Evolutionary conservation across 2,888 invertebrate species (phyloP), one percentile per base, ranked within the genome.

Genomic region (Cheiracanthium punctorium): DNA sequence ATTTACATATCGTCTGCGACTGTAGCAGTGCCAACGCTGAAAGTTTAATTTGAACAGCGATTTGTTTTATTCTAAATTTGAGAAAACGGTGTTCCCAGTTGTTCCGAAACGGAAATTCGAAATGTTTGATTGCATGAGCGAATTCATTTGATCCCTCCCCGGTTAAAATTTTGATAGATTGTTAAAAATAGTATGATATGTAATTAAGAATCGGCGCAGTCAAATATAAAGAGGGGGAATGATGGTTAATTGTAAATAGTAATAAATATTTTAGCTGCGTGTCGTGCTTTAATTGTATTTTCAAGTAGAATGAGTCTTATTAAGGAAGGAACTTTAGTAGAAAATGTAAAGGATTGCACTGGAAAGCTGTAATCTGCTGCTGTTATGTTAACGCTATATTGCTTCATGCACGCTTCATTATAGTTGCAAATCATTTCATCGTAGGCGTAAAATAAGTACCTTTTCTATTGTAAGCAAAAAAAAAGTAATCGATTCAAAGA

Each of bases 1-100:
- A 82, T 82, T 82, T 82, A 72, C 82, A 65, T 76, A 72, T 32
- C 65, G 71, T 71, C 72, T 75, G 37, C 65, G 29, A 29, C 24
- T 58, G 33, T 70, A 24, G 73, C 30, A 74, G 69, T 75, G 82
- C 64, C 75, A 82, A 82, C 24, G 58, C 1, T 24, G 58, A 58
- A 58, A 58, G 58, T 58, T 58, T 58, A 58, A 58, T 58, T 58
- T 58, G 58, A 58, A 58, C 58, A 24, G 24, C 24, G 58, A 58
- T 58, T 58, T 58, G 58, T 58, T 58, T 58, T 58, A 58, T 58
- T 58, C 14, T n/a, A 17, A 58, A 58, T 58, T 58, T 58, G 58
- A 58, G 58, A 58, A n/a, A 58, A 58, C 58, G 24, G 58, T 24
- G n/a, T 48, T 2, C 24, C 24, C 24, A 58, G 24, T 58, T 24